A percentile compares a stretch with the other conserved stretches of the same genome.
phyloP scores from a whole-genome alignment of 2,797 vertebrate species.

The Galago senegalensis region DNA sequence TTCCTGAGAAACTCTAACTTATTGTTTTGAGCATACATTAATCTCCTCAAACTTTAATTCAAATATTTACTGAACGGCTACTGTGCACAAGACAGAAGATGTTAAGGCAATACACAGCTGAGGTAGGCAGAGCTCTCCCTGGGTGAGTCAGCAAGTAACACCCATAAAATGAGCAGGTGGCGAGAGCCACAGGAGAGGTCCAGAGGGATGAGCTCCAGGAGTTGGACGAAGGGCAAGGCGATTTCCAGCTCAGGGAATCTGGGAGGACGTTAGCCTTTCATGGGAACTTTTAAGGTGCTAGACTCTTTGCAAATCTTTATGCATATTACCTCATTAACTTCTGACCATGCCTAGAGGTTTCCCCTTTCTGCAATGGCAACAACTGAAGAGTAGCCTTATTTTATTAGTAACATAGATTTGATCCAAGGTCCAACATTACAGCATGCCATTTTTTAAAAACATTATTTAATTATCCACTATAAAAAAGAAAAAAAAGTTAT shows the following conservation, averaged over 20 bases:
- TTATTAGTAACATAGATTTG: not conserved
- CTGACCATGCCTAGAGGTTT: not conserved
- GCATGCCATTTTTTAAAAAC: not conserved
- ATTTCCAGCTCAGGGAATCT: not conserved
- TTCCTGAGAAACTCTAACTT: conserved; percentile 56
- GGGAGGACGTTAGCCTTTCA: not conserved
- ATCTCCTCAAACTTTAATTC: conserved; percentile 74
- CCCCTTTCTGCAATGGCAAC: not conserved
- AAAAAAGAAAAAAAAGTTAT: not conserved
- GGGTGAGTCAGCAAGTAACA: not conserved
- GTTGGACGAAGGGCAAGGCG: not conserved
- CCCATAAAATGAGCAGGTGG: not conserved
- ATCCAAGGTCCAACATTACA: not conserved
- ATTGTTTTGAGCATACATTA: conserved; percentile 63
- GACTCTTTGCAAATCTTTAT: not conserved
- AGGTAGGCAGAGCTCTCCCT: not conserved
- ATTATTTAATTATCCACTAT: conserved; percentile 33
- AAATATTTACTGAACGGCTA: conserved; percentile 62
- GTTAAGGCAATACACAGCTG: not conserved
- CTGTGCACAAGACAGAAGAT: conserved; percentile 16
- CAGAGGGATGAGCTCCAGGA: not conserved
- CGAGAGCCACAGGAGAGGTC: not conserved
- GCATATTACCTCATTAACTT: not conserved
- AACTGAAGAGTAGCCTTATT: not conserved
- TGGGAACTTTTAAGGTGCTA: not conserved